Evolutionary conservation across 1,140 invertebrate genomes (phyloP), one percentile per base, ranked within the genome.

Genomic region (Camponotus floridanus): DNA sequence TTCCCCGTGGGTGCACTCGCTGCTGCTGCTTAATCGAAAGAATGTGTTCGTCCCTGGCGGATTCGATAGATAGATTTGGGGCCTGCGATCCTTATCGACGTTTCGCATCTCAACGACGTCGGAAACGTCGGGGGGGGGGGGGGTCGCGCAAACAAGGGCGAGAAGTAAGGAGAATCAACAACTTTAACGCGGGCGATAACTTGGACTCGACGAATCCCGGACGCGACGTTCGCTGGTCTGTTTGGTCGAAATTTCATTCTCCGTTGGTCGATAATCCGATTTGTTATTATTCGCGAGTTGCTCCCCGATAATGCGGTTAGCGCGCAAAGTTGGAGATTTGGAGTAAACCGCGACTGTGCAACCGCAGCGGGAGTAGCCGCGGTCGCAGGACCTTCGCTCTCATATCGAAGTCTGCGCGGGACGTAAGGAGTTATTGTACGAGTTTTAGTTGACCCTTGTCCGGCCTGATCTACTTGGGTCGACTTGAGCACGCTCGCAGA

Each of bases 361-460:
- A 65, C 59, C 59, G 45, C 76, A 51, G 55, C 42, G 51, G 11
- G 67, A 31, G 7, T 48, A 31, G 11, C 79, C 68, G 51, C 64
- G 31, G 9, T 42, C 42, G 33, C 76, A n/a, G 79, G 31, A 61
- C 59, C 81, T 45, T 42, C 48, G 39, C 67, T 55, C 76, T 62
- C 73, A 55, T 76, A 86, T 57, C 64, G 51, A 62, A 45, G 18
- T 55, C 57, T 89, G 84, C 42, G 0, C 11, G 26, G 3, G 84
- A 86, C 84, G 71, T 62, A 76, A 88, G 86, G 42, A 89, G 84
- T 89, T 89, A 67, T 39, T 39, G 1, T 42, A 9, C 61, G 78
- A 89, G 87, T 89, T 86, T 80, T 61, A 61, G 68, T 86, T 83
- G 81, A 67, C 74, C 81, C 73, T 78, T 33, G 87, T 71, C 84